Percentiles rank a stretch among this genome's conserved stretches.
Conservation (phyloP, 2,113 vertebrate genomes). For the Podocnemis expansa region DNA sequence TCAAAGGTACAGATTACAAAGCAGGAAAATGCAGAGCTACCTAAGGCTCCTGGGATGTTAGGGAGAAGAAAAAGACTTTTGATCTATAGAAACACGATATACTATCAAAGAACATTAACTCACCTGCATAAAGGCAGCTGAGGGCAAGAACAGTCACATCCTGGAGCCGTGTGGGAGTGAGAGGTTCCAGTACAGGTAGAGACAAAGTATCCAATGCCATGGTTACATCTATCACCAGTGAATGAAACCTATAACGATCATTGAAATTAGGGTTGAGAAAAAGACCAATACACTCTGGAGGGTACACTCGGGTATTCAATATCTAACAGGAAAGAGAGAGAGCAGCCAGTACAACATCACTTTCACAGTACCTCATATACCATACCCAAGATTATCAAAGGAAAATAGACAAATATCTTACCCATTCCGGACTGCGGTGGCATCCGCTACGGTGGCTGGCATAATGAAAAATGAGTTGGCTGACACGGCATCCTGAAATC, state of each 20-base stretch:
- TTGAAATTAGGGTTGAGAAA: not conserved
- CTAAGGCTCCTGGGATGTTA: not conserved
- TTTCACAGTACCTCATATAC: not conserved
- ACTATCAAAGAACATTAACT: not conserved
- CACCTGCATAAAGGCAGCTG: slow-evolving; percentile 98
- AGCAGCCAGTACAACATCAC: rapidly evolving
- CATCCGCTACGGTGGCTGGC: slow-evolving; percentile 97
- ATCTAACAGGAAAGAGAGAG: not conserved
- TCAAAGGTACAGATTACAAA: rapidly evolving
- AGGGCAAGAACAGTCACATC: slow-evolving; percentile 97
- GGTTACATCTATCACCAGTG: slow-evolving; percentile 96
- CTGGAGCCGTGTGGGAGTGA: slow-evolving; percentile 92
- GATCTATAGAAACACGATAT: not conserved
- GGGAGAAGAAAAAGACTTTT: not conserved
- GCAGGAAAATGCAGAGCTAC: not conserved
- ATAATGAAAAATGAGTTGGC: slow-evolving; percentile 99
- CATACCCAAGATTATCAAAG: rapidly evolving
- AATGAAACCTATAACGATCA: slow-evolving; percentile 87
- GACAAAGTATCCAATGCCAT: slow-evolving; percentile 98
- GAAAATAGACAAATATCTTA: slow-evolving; percentile 46
- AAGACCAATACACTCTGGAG: rapidly evolving
- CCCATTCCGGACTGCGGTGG: slow-evolving; percentile 98
- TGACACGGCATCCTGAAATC: slow-evolving; percentile 98
- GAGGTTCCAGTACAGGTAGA: slow-evolving; percentile 93
- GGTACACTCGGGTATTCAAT: not conserved